Base-by-base conservation (phyloP, 2,113 vertebrate genomes). In the Oncorhynchus clarkii region DNA sequence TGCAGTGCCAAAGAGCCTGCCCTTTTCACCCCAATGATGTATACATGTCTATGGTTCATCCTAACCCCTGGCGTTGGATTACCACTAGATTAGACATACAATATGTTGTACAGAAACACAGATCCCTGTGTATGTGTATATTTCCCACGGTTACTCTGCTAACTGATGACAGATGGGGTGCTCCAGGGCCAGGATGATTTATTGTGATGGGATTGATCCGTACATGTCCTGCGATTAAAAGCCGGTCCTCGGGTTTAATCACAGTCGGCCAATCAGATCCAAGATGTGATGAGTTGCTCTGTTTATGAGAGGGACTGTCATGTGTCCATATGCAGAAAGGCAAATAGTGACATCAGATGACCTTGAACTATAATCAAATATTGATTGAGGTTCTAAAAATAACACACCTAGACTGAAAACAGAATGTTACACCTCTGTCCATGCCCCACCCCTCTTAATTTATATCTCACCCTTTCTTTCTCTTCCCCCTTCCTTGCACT, bases 51-150 rank as follows among this genome's bases (percentile, higher is more conserved):
- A 3, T 12, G 39, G 49, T 77, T 54, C 76, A 49, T 20, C 60
- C 78, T 84, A 12, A 77, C 76, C 69, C 76, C 73, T 83, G 73
- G 81, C 75, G 74, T 48, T 73, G 75, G 71, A 84, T 90, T 82
- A 87, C 70, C 51, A 65, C 70, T 59, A 66, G 85, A 89, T 86
- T 84, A 83, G 80, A 72, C 51, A 67, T 60, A 60, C 8, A 48
- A 3, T 72, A 68, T 64, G 54, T 31, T 81, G 45, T 48, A 74
- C 74, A 80, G 62, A 67, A 75, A 73, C 73, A 78, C 78, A 76
- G 24, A 66, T 27, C 26, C 12, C 64, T 26, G 60, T 72, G 22
- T 18, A 57, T 82, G 75, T 80, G 80, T 71, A 80, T 84, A 73
- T 80, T 49, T 79, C 49, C 67, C 14, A 13, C 14, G 49, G 45